Evolutionary conservation across 2,113 vertebrate species (phyloP), one percentile per base, ranked within the genome.

Genomic region (Epinephelus moara): DNA sequence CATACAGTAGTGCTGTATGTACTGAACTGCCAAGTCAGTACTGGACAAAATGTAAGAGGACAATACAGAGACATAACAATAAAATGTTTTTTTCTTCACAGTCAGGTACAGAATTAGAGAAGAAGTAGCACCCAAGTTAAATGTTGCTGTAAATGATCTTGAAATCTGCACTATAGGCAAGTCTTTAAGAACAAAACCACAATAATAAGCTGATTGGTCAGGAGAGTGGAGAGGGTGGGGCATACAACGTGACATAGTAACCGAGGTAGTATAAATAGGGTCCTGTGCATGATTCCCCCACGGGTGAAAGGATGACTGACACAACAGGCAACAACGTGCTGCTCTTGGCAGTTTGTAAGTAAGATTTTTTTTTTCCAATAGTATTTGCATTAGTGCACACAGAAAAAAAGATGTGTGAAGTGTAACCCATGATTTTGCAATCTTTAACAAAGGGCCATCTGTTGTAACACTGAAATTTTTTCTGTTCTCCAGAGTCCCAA

Each of bases 201-300:
- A 64, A 13, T 4, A 52, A 27, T 40, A 6, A 13, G 25, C 60
- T 87, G 75, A 87, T 89, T 93, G 91, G 94, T 79, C 69, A 66
- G 70, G 55, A 84, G 50, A 45, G 50, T 5, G 12, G 69, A 75
- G 60, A 67, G 88, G 87, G 91, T 0, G 87, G 85, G 55, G 91
- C 50, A 3, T 30, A 55, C 52, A 33, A 63, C 47, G 64, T 79
- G 78, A 70, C 70, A 61, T 55, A 12, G 17, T 40, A 49, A 50
- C 75, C 80, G 67, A 81, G 75, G 70, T 47, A 33, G 75, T 89
- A 90, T 91, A 91, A 92, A 91, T 89, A 90, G 80, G 75, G 74
- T 6, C 53, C 18, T n/a, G 45, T 37, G 47, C 50, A 25, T 47
- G 47, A 49, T 25, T 53, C 6, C 60, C 9, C 56, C 42, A 64